Evolutionary conservation across 2,888 invertebrate genomes (phyloP), one percentile per base, ranked within the genome.

Genomic region (Yponomeuta plumbellus): DNA sequence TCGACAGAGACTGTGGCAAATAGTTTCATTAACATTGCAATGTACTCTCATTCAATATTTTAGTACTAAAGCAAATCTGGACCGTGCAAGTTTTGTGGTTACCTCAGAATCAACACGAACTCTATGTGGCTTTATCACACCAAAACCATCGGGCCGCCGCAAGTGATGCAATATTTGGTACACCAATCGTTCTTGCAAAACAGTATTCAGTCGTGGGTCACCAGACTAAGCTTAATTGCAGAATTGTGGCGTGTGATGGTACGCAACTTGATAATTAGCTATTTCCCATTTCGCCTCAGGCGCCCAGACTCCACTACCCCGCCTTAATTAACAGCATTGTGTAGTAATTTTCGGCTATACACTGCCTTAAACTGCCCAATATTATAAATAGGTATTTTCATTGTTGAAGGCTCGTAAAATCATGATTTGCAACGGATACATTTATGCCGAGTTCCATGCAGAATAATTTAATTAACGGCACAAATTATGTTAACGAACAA

Each of bases 261-360:
- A 87, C 85, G 84, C 85, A 85, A 88, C 81, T 88, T 87, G 85
- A 85, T 88, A 88, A 88, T 88, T 88, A 88, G 86, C 87, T 84
- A 87, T 88, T 88, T 88, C 87, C 89, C 86, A 85, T 86, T 86
- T 85, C 78, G 84, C 88, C 82, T 74, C 75, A 72, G 79, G 88
- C 82, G 75, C 78, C 76, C 72, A 77, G 83, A 83, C 84, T 80
- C 80, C 80, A 78, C 76, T 78, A 75, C 40, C 40, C 65, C 26
- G 78, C 83, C 80, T 85, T 88, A 88, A 88, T 88, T 88, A 88
- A 88, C 87, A 59, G 63, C 66, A 64, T 58, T 65, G 63, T 64
- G 66, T 66, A 22, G 65, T 64, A 67, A 67, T 67, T 63, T 66
- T 66, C 66, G 23, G 61, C 17, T 52, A 52, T 52, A 52, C 44